Evolutionary conservation across 2,113 vertebrate species (phyloP).

Genomic region (Columba livia): DNA sequence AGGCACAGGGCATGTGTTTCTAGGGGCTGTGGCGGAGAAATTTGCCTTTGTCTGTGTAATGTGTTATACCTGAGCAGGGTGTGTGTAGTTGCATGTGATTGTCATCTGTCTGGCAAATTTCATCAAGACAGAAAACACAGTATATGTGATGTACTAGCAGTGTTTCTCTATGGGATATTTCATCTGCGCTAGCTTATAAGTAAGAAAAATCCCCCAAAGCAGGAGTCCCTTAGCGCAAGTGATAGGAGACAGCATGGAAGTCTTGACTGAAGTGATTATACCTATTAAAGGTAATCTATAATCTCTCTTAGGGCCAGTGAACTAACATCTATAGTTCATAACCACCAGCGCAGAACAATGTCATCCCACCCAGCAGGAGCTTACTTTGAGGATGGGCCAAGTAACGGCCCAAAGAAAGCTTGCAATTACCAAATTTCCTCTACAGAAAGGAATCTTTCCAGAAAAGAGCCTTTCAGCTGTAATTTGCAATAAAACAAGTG

Average conservation of each 20-base stretch:
- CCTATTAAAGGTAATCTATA: not conserved
- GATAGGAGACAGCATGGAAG: not conserved
- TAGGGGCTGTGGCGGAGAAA: not conserved
- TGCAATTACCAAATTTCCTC: not conserved
- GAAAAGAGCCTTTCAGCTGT: not conserved
- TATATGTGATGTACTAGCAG: accelerated
- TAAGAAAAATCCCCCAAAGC: not conserved
- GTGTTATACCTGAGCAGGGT: not conserved
- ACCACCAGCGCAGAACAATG: not conserved
- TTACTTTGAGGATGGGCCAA: not conserved
- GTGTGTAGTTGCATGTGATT: accelerated
- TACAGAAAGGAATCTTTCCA: not conserved
- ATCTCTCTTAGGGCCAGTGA: not conserved
- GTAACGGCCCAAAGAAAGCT: not conserved
- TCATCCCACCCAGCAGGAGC: not conserved
- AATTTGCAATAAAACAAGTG: not conserved
- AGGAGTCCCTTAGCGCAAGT: accelerated
- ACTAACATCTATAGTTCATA: not conserved
- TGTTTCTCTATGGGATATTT: not conserved
- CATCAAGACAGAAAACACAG: accelerated
- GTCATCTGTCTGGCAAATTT: not conserved
- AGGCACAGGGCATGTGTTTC: not conserved
- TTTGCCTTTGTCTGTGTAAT: accelerated
- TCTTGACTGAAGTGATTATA: no score
- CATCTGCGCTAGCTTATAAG: not conserved